Evolutionary conservation across 2,888 invertebrate genomes (phyloP).

Genomic region (Masnerella sp.): DNA sequence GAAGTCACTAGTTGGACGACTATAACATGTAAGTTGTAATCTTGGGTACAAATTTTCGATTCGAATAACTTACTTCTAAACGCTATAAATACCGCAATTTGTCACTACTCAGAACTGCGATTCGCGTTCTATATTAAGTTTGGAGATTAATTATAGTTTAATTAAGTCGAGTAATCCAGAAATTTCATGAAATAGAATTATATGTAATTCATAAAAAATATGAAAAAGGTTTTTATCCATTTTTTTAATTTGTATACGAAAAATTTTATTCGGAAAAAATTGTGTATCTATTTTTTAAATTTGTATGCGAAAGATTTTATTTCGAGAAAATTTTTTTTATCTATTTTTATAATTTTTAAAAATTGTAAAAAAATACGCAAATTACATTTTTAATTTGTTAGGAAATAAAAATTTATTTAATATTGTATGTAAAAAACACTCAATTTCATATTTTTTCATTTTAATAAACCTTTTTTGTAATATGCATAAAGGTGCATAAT

Average conservation of each 20-base stretch:
- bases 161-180: background rate
- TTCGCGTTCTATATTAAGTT: conserved; percentile 21
- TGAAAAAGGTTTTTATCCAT: background rate
- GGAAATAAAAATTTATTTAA: too few species aligned
- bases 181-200: background rate
- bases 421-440: too few species aligned
- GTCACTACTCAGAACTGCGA: conserved; percentile 11
- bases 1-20: conserved; percentile 27
- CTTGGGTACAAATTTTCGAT: conserved; percentile 30
- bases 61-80: conserved; percentile 35
- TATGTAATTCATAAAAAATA: background rate
- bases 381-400: too few species aligned
- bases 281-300: too few species aligned
- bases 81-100: conserved; percentile 35
- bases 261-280: background rate
- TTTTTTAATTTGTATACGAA: background rate
- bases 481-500: conserved; percentile 7
- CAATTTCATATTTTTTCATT: too few species aligned
- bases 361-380: too few species aligned
- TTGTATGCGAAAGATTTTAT: background rate
- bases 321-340: background rate
- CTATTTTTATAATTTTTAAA: too few species aligned
- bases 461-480: too few species aligned
- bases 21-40: conserved; percentile 41
- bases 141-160: conserved; percentile 11